Percentiles rank a stretch among this genome's conserved stretches.
Evolutionary conservation across 2,888 invertebrate species (phyloP).

Genomic region (Melipona bicolor): DNA sequence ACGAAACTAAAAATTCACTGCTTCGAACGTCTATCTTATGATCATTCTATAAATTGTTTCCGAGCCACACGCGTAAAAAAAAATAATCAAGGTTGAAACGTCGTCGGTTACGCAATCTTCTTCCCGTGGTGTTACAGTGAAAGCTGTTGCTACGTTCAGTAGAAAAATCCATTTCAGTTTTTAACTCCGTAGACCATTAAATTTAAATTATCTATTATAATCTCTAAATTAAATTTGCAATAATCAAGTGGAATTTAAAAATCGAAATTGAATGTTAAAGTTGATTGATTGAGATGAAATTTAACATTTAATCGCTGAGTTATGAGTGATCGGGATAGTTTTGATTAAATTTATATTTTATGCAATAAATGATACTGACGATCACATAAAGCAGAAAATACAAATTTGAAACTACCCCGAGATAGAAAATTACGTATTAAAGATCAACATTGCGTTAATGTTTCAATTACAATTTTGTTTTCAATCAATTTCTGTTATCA

Average conservation of each 20-base stretch:
- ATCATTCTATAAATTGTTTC: slow-evolving; percentile 38
- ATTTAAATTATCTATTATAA: neutral
- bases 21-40: neutral
- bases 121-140: slow-evolving; percentile 3
- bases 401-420: neutral
- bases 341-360: neutral
- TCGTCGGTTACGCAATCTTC: slow-evolving; percentile 29
- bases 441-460: too few relatives aligned
- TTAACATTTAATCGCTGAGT: too few relatives aligned
- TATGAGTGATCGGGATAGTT: too few relatives aligned
- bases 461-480: too few relatives aligned
- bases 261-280: too few relatives aligned
- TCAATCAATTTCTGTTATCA: too few relatives aligned
- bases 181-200: neutral
- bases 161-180: neutral
- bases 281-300: too few relatives aligned
- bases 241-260: too few relatives aligned
- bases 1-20: neutral
- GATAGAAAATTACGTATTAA: too few relatives aligned
- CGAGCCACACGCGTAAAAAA: slow-evolving; percentile 7
- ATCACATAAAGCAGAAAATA: neutral
- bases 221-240: too few relatives aligned
- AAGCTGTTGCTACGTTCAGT: slow-evolving; percentile 6
- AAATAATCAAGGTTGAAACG: slow-evolving; percentile 48
- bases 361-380: neutral